Conservation (phyloP, 2,113 vertebrate genomes). For the Narcine bancroftii region DNA sequence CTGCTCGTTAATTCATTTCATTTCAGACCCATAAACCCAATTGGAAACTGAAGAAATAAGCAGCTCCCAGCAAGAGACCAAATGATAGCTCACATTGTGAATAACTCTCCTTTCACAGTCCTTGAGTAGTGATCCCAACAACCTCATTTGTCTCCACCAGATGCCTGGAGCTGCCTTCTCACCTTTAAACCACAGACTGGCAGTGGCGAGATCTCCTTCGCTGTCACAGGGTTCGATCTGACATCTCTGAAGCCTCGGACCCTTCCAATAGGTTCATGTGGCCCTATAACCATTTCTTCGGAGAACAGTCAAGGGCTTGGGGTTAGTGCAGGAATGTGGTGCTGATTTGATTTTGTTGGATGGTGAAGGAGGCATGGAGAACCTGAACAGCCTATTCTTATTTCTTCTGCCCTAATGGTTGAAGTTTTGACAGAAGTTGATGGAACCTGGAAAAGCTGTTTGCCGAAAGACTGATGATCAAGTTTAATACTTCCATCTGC, state of each 20-base stretch:
- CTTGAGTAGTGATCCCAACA: neutral
- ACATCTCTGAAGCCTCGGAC: too few species aligned
- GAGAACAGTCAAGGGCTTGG: too few species aligned
- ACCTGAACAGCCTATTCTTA: too few species aligned
- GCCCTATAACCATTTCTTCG: too few species aligned
- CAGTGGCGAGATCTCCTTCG: too few species aligned
- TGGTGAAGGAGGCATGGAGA: too few species aligned
- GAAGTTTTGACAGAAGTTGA: neutral
- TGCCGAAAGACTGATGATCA: neutral
- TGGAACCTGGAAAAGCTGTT: neutral
- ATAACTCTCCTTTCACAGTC: neutral
- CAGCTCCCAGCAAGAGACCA: neutral
- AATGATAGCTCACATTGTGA: neutral
- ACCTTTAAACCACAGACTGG: too few species aligned
- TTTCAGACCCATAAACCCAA: conserved; percentile 33
- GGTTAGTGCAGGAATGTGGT: too few species aligned
- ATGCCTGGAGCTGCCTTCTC: neutral
- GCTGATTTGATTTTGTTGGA: too few species aligned
- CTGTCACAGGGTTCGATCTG: too few species aligned
- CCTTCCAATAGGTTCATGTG: too few species aligned
- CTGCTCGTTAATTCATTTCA: conserved; percentile 36
- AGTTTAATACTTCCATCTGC: neutral
- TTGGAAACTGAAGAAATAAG: conserved; percentile 19
- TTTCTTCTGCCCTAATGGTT: neutral
- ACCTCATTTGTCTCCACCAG: neutral